These are phyloP conservation scores for Eledone cirrhosa DNA, from an alignment of 2,888 invertebrate species.

Conservation along the genomic window DNA sequence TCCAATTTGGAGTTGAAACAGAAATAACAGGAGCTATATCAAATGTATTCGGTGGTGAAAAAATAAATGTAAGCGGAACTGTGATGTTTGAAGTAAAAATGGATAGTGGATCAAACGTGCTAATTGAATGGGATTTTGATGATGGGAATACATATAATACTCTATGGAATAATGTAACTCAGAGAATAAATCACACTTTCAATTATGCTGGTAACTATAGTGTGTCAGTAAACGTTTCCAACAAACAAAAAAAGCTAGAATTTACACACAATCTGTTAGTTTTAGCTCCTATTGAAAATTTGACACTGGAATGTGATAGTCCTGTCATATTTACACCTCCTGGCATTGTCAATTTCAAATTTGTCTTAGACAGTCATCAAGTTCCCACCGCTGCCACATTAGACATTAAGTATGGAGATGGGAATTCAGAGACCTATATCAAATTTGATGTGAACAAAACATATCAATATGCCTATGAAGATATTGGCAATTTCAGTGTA, in stretches of 20 bases:
- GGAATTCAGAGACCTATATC: neutral
- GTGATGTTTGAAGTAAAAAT: slow-evolving; percentile 41
- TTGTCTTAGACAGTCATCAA: slow-evolving; percentile 25
- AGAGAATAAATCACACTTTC: slow-evolving; percentile 41
- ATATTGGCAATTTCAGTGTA: slow-evolving; percentile 37
- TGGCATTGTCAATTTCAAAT: slow-evolving; percentile 37
- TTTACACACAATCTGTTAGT: slow-evolving; percentile 37
- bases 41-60: slow-evolving; percentile 28
- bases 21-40: slow-evolving; percentile 36
- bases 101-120: slow-evolving; percentile 45
- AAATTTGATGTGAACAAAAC: neutral
- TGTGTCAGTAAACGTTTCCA: slow-evolving; percentile 40
- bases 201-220: slow-evolving; percentile 38
- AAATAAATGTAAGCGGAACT: slow-evolving; percentile 30
- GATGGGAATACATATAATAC: slow-evolving; percentile 36
- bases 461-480: slow-evolving; percentile 34
- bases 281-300: slow-evolving; percentile 42
- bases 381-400: slow-evolving; percentile 46
- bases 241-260: slow-evolving; percentile 37
- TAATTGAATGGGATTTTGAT: slow-evolving; percentile 37
- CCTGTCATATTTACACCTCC: slow-evolving; percentile 40
- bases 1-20: slow-evolving; percentile 40
- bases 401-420: slow-evolving; percentile 48
- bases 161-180: slow-evolving; percentile 25
- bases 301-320: slow-evolving; percentile 36